phyloP scores from a whole-genome alignment of 2,113 vertebrate species.

The Oryzias curvinotus region DNA sequence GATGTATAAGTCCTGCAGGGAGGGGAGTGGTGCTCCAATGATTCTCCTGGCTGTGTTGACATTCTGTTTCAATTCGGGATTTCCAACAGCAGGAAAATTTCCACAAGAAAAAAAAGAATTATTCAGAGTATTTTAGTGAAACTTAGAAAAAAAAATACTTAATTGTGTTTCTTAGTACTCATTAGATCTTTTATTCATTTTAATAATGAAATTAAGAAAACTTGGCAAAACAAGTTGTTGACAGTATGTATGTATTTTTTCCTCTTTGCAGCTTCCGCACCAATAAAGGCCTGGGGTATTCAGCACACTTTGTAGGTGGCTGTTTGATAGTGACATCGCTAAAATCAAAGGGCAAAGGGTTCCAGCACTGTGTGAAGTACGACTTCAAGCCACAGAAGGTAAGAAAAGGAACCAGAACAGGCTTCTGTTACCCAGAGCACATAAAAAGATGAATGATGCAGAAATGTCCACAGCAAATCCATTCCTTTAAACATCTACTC shows the following conservation, averaged over 20 bases:
- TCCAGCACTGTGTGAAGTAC: conserved; percentile 98
- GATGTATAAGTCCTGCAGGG: no score
- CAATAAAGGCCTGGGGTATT: conserved; percentile 97
- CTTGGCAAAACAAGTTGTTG: neutral
- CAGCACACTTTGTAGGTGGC: conserved; percentile 95
- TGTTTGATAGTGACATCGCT: conserved; percentile 96
- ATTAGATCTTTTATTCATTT: no score
- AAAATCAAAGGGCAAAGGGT: conserved; percentile 98
- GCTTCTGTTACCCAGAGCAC: neutral
- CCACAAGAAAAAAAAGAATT: no score
- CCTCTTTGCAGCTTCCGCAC: conserved; percentile 88
- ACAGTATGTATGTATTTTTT: conserved; percentile 5
- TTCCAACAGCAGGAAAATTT: no score
- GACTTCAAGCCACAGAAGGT: conserved; percentile 99
- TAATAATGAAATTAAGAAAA: no score
- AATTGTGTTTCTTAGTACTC: no score
- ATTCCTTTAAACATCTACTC: conserved; percentile 14
- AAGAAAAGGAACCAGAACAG: conserved; percentile 1
- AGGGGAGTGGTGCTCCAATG: no score
- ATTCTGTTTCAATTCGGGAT: no score
- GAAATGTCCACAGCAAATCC: conserved; percentile 11
- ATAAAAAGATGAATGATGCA: conserved; percentile 8
- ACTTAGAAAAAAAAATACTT: no score
- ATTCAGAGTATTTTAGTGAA: no score
- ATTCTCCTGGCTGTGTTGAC: no score